Percentiles rank a stretch among this genome's conserved stretches.
Conservation (phyloP, 1,140 invertebrate species). For the Sweltsa coloradensis region DNA sequence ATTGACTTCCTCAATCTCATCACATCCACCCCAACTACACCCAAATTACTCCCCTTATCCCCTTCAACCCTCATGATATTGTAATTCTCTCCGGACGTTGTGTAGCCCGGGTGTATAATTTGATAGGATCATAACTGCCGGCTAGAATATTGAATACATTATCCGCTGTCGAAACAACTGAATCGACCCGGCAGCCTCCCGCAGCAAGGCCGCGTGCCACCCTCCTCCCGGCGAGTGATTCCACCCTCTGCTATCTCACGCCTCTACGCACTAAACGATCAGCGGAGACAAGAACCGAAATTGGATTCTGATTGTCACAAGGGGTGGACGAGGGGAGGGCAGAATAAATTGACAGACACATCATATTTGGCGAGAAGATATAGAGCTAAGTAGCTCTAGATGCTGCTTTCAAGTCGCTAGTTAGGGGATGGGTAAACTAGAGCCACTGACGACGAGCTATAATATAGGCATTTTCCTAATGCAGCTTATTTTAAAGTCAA, state of each 20-base stretch:
- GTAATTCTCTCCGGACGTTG: too few species aligned
- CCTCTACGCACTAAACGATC: constrained; percentile 2
- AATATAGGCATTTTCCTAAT: too few species aligned
- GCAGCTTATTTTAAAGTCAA: too few species aligned
- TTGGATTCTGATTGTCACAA: constrained; percentile 10
- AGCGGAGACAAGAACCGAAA: constrained; percentile 2
- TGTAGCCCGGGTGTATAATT: too few species aligned
- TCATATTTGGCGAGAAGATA: neutral
- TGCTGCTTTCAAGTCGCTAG: neutral
- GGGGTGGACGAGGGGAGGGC: neutral
- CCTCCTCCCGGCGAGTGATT: neutral
- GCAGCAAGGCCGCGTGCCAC: neutral
- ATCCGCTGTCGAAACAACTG: constrained; percentile 1
- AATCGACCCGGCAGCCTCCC: neutral
- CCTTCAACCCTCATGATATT: too few species aligned
- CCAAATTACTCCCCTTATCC: too few species aligned
- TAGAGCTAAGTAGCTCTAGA: neutral
- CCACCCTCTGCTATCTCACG: constrained; percentile 2
- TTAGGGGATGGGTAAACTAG: neutral
- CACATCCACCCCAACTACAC: too few species aligned
- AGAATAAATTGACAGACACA: constrained; percentile 11
- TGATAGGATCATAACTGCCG: too few species aligned
- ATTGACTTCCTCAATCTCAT: constrained; percentile 12
- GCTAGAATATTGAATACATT: constrained; percentile 10
- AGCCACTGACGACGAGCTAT: too few species aligned